Percentiles rank a stretch among this genome's conserved stretches.
Conservation (phyloP, 2,113 vertebrate genomes). For the Equus przewalskii region DNA sequence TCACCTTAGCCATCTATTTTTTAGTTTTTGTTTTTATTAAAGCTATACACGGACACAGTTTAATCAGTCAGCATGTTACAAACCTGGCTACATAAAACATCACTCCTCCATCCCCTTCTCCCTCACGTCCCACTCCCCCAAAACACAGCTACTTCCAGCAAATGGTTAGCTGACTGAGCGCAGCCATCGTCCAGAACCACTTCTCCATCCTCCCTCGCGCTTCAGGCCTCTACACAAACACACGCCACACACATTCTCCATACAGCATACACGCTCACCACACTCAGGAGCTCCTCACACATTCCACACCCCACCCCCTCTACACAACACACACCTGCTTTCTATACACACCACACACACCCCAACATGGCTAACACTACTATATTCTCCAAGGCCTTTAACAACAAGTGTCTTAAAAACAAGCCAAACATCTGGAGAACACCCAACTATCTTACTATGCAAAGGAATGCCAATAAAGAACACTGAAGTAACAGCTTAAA, state of each 20-base stretch:
- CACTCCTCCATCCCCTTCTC: background rate
- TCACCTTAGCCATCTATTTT: background rate
- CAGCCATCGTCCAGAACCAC: background rate
- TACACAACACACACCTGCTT: background rate
- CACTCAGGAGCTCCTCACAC: background rate
- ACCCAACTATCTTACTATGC: background rate
- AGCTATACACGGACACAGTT: background rate
- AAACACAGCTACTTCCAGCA: background rate
- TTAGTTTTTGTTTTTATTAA: background rate
- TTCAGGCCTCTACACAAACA: background rate
- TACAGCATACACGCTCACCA: fast-evolving
- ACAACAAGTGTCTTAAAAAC: background rate
- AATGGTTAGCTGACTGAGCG: background rate
- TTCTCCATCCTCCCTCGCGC: too few relatives aligned
- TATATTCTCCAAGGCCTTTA: background rate
- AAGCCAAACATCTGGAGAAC: conserved; percentile 26
- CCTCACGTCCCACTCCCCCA: background rate
- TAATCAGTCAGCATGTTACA: background rate
- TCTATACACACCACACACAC: background rate
- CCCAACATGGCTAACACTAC: background rate
- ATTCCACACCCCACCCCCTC: background rate
- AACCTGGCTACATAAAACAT: background rate
- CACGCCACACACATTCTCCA: background rate
- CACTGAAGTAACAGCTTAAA: background rate
- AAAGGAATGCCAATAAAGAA: conserved; percentile 11